Conservation (phyloP, 2,797 vertebrate species). For the Prionace glauca region DNA sequence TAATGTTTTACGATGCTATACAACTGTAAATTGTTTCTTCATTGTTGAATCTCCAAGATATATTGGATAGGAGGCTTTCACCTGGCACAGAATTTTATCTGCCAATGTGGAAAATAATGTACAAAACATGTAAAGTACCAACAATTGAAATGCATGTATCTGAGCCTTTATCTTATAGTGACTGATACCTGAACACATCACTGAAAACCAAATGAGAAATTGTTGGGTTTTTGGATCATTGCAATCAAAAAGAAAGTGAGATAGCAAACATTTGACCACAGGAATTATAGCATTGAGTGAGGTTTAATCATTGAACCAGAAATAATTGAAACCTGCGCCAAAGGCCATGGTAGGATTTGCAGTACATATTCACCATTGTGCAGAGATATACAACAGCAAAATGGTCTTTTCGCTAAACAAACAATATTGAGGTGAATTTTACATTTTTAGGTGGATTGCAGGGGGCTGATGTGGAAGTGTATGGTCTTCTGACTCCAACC, state of each 20-base stretch:
- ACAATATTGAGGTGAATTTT: not conserved
- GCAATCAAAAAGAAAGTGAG: too few relatives aligned
- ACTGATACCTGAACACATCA: not conserved
- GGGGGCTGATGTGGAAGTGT: too few relatives aligned
- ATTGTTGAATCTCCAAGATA: not conserved
- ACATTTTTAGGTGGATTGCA: too few relatives aligned
- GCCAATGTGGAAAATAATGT: not conserved
- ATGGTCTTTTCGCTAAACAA: not conserved
- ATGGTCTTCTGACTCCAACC: too few relatives aligned
- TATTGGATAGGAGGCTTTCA: not conserved
- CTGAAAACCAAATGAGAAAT: not conserved
- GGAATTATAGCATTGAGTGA: not conserved
- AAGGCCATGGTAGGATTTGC: not conserved
- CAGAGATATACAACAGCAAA: not conserved
- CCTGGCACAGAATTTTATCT: not conserved
- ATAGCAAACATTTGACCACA: not conserved
- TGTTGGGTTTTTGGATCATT: not conserved
- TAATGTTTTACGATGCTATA: too few relatives aligned
- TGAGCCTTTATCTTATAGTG: not conserved
- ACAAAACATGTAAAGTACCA: not conserved
- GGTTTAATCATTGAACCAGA: not conserved
- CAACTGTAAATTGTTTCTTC: too few relatives aligned
- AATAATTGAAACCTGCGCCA: not conserved
- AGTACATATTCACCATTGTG: not conserved
- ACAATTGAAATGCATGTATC: not conserved